Percentiles rank a stretch among this genome's conserved stretches.
Evolutionary conservation across 2,797 vertebrate genomes (phyloP).

Genomic region (Enteromius mattozi): DNA sequence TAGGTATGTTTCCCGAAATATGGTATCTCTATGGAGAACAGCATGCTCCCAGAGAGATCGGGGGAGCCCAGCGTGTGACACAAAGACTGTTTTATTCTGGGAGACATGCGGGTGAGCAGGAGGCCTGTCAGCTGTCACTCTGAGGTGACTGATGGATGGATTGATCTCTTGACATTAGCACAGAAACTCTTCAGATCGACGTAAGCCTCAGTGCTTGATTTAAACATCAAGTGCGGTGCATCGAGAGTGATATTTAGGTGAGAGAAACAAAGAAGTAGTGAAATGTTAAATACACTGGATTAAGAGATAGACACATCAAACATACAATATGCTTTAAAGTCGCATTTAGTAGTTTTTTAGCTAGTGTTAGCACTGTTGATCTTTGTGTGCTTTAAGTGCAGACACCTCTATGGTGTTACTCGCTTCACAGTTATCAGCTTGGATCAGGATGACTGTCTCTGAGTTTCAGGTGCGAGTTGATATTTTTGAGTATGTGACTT

Average conservation of each 20-base stretch:
- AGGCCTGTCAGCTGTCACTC: slow-evolving; percentile 38
- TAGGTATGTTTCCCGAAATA: slow-evolving; percentile 63
- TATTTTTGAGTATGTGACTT: background rate
- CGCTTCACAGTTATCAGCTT: background rate
- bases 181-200: background rate
- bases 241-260: background rate
- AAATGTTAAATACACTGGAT: background rate
- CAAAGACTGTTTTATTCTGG: slow-evolving; percentile 36
- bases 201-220: background rate
- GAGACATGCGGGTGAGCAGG: slow-evolving; percentile 44
- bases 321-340: slow-evolving; percentile 25
- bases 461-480: background rate
- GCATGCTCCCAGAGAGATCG: slow-evolving; percentile 43
- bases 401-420: background rate
- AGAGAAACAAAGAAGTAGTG: background rate
- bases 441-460: background rate
- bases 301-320: background rate
- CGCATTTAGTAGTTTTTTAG: background rate
- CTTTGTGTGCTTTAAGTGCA: background rate
- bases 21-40: slow-evolving; percentile 50
- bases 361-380: background rate
- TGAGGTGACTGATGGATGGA: slow-evolving; percentile 52
- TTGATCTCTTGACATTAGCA: slow-evolving; percentile 37
- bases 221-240: slow-evolving; percentile 18
- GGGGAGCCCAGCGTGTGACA: slow-evolving; percentile 10